Evolutionary conservation across 2,888 invertebrate species (phyloP).

Genomic region (Lepidochrysops patricia): DNA sequence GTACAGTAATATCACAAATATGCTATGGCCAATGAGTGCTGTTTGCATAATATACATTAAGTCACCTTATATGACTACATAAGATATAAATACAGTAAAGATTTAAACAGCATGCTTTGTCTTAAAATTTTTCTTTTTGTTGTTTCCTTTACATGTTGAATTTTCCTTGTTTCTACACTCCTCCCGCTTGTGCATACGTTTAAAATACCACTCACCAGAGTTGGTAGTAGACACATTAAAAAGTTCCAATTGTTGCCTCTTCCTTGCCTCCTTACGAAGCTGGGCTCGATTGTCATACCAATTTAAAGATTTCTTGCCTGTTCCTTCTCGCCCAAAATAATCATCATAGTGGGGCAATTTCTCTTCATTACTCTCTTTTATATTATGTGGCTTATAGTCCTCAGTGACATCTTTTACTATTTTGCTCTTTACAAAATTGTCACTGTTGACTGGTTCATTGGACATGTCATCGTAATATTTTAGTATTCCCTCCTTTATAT

Average conservation of each 20-base stretch:
- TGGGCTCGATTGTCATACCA: conserved; percentile 58
- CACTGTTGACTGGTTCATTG: conserved; percentile 40
- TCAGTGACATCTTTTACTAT: conserved; percentile 32
- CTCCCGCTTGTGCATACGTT: conserved; percentile 61
- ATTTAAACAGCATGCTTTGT: conserved; percentile 33
- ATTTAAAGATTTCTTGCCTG: conserved; percentile 20
- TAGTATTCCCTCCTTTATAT: conserved; percentile 58
- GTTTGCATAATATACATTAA: not conserved
- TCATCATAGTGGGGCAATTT: conserved; percentile 30
- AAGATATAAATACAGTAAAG: not conserved
- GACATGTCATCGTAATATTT: conserved; percentile 53
- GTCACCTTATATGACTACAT: not conserved
- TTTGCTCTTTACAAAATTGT: conserved; percentile 33
- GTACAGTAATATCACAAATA: conserved; percentile 12
- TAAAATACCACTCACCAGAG: conserved; percentile 63
- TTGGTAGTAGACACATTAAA: conserved; percentile 47
- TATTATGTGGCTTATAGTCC: conserved; percentile 23
- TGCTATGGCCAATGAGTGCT: not conserved
- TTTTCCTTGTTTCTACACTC: conserved; percentile 59
- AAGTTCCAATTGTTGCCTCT: conserved; percentile 47
- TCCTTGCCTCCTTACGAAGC: conserved; percentile 51
- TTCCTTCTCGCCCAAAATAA: conserved; percentile 27
- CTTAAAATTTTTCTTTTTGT: conserved; percentile 55
- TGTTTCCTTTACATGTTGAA: conserved; percentile 46
- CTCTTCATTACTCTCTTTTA: not conserved